Conservation (phyloP, 2,888 invertebrate species). For the Diaperis boleti region DNA sequence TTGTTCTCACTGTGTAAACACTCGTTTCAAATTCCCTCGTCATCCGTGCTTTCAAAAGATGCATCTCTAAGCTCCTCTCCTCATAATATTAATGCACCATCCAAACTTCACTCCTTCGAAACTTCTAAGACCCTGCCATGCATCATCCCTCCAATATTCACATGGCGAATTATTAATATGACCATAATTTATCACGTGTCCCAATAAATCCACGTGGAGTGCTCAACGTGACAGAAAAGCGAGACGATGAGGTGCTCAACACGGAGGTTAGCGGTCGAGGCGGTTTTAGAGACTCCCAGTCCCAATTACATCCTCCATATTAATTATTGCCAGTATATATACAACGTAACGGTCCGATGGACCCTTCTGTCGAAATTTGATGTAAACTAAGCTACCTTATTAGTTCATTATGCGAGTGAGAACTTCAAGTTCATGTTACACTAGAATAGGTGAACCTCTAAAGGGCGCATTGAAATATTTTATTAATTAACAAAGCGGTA, state of each 20-base stretch:
- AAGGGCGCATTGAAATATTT: slow-evolving; percentile 14
- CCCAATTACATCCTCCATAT: slow-evolving; percentile 31
- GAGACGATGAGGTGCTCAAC: slow-evolving; percentile 19
- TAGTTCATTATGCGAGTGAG: slow-evolving; percentile 27
- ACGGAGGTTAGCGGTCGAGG: slow-evolving; percentile 22
- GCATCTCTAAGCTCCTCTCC: too few relatives aligned
- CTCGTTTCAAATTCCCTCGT: background rate
- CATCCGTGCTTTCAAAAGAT: background rate
- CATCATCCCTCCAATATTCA: slow-evolving; percentile 23
- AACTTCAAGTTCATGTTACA: slow-evolving; percentile 17
- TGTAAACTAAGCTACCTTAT: slow-evolving; percentile 27
- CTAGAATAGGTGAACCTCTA: slow-evolving; percentile 20
- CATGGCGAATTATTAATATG: slow-evolving; percentile 28
- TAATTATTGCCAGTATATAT: slow-evolving; percentile 27
- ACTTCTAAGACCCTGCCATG: slow-evolving; percentile 12
- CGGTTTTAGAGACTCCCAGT: slow-evolving; percentile 22
- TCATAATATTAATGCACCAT: background rate
- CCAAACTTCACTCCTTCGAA: background rate
- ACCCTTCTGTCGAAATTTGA: slow-evolving; percentile 32
- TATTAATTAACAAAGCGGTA: slow-evolving; percentile 24
- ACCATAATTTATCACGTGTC: slow-evolving; percentile 27
- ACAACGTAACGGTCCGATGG: slow-evolving; percentile 15
- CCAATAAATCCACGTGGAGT: slow-evolving; percentile 33
- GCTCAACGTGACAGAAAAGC: slow-evolving; percentile 7
- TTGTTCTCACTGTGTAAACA: too few relatives aligned